A percentile compares a stretch with the other conserved stretches of the same genome.
These are phyloP conservation scores for Pao palembangensis DNA, from an alignment of 2,113 vertebrate species.

Conservation along the genomic window DNA sequence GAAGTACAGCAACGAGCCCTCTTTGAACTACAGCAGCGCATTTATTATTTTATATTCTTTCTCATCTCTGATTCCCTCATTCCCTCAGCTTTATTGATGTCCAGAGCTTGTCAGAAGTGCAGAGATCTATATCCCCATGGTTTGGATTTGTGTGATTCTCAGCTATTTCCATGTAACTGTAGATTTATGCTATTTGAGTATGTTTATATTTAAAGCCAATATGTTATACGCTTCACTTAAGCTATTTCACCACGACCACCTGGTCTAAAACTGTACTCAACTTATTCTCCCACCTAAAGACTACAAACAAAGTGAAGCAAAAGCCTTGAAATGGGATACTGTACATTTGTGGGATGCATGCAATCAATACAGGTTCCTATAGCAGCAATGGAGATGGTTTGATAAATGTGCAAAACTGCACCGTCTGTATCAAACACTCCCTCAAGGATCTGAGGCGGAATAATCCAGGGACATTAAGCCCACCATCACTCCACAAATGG, in stretches of 20 bases:
- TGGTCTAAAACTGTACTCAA: background rate
- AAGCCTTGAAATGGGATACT: slow-evolving; percentile 11
- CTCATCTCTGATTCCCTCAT: background rate
- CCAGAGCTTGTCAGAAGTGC: slow-evolving; percentile 1
- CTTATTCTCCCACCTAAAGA: background rate
- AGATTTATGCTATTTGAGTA: background rate
- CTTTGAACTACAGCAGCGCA: background rate
- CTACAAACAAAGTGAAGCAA: slow-evolving; percentile 11
- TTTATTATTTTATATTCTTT: background rate
- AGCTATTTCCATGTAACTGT: background rate
- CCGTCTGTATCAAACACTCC: slow-evolving; percentile 19
- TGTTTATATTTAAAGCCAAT: background rate
- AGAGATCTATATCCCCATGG: slow-evolving; percentile 12
- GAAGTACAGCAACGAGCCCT: background rate
- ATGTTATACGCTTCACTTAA: background rate
- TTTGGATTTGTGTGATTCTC: slow-evolving; percentile 3
- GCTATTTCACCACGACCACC: background rate
- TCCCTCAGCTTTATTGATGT: slow-evolving; percentile 3
- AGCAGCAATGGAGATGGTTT: slow-evolving; percentile 1
- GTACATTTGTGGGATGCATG: slow-evolving; percentile 4
- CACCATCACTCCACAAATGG: slow-evolving; percentile 35
- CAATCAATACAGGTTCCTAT: slow-evolving; percentile 17
- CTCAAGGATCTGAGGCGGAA: slow-evolving; percentile 34
- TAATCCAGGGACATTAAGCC: slow-evolving; percentile 61
- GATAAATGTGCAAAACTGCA: slow-evolving; percentile 12